Evolutionary conservation across 2,113 vertebrate species (phyloP), one percentile per base, ranked within the genome.

Genomic region (Monarcha castaneiventris): DNA sequence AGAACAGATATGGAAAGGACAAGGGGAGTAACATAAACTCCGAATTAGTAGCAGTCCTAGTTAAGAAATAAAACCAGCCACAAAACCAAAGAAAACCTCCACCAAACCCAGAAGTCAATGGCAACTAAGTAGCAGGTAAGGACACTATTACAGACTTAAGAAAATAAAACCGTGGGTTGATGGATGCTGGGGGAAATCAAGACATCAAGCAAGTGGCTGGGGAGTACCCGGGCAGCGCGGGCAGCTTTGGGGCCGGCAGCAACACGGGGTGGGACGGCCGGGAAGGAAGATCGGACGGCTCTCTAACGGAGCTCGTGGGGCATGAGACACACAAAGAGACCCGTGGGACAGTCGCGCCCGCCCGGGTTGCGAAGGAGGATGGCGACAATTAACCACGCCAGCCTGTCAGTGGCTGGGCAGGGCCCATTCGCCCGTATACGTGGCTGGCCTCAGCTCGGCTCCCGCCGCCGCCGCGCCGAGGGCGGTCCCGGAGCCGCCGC

Each of bases 291-390:
- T n/a, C n/a, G 16, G 7, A 25, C 8, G 6, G 6, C 16, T 35
- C 56, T 3, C 6, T 6, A 11, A 4, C 7, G 4, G n/a, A 4
- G 22, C 15, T 35, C 3, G 17, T 6, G 27, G 5, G 19, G 10
- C 6, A 1, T 46, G 11, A 46, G 23, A 13, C 20, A 10, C 23
- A 49, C 63, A 46, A 58, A 68, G 19, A 18, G 7, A 7, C 11
- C 25, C 0, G 12, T 7, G 13, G 8, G 11, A 29, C 58, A 37
- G 27, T 13, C 5, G 9, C 84, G 26, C 12, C 15, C 32, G 5
- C 5, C 8, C 14, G 0, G 5, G 19, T 5, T 4, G 27, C 20
- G 7, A 7, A 6, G 7, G 12, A 21, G 19, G 12, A 7, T 2
- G 30, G 23, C 0, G 30, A 9, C 21, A 2, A 7, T 5, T 7